These are phyloP conservation scores for Onychorhynchus coronatus DNA, from an alignment of 2,113 vertebrate genomes.

Conservation along the genomic window DNA sequence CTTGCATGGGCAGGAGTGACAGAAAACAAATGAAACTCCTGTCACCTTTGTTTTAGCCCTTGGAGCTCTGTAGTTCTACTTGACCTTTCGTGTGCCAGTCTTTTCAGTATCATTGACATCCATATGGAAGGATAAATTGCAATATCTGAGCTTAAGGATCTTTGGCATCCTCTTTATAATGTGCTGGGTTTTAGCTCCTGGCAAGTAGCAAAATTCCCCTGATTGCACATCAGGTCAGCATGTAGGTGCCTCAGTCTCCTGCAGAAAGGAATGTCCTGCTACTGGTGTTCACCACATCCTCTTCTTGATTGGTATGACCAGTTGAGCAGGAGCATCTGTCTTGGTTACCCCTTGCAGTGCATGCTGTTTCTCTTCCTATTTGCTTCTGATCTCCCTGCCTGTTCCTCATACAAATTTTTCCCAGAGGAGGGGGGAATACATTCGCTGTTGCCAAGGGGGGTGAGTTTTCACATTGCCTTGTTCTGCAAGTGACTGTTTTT, in stretches of 20 bases:
- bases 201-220: neutral
- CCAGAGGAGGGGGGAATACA: neutral
- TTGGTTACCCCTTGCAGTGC: neutral
- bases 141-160: neutral
- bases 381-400: neutral
- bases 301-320: neutral
- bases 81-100: neutral
- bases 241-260: neutral
- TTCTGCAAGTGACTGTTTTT: neutral
- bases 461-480: neutral
- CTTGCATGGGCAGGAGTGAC: neutral
- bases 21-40: neutral
- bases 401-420: neutral
- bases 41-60: neutral
- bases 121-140: neutral
- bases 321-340: neutral
- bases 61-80: neutral
- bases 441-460: neutral
- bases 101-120: neutral
- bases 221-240: neutral
- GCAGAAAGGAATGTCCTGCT: neutral
- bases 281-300: neutral
- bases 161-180: neutral
- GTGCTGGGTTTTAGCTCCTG: neutral
- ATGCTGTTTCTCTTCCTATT: neutral